These are phyloP conservation scores for Stenopsyche tienmushanensis DNA, from an alignment of 1,140 invertebrate genomes.

Conservation along the genomic window DNA sequence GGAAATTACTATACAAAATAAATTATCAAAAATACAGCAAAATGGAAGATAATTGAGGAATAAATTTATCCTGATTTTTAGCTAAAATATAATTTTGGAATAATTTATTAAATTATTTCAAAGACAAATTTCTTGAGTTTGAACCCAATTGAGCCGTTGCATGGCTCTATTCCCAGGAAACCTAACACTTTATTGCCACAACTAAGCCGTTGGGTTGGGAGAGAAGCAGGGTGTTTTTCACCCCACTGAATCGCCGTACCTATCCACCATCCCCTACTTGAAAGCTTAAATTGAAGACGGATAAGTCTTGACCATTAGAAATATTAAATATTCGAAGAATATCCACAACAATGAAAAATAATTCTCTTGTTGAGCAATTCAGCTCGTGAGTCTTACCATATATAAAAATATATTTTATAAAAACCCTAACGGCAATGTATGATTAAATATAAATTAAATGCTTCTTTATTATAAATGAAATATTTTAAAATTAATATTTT, in stretches of 20 bases:
- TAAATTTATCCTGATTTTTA: background rate
- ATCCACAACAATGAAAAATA: too few relatives aligned
- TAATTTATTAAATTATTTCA: background rate
- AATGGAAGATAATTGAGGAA: too few relatives aligned
- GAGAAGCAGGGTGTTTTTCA: background rate
- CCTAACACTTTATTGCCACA: conserved; percentile 28
- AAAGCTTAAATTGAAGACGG: conserved; percentile 13
- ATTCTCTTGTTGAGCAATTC: too few relatives aligned
- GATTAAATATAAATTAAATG: too few relatives aligned
- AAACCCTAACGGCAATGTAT: too few relatives aligned
- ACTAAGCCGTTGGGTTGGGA: conserved; percentile 13
- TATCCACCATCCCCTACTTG: conserved; percentile 2
- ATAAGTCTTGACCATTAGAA: conserved; percentile 16
- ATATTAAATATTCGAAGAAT: background rate
- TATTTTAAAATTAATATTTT: too few relatives aligned
- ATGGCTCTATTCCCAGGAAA: conserved; percentile 21
- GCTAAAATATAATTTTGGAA: background rate
- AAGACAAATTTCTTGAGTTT: conserved; percentile 3
- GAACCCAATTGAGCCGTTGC: background rate
- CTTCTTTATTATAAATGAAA: too few relatives aligned
- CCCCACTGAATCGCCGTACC: conserved; percentile 3
- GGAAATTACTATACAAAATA: too few relatives aligned
- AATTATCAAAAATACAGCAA: too few relatives aligned
- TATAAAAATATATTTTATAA: too few relatives aligned
- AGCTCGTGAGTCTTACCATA: too few relatives aligned